phyloP scores from a whole-genome alignment of 2,888 invertebrate genomes.

The Oscheius sp. region DNA sequence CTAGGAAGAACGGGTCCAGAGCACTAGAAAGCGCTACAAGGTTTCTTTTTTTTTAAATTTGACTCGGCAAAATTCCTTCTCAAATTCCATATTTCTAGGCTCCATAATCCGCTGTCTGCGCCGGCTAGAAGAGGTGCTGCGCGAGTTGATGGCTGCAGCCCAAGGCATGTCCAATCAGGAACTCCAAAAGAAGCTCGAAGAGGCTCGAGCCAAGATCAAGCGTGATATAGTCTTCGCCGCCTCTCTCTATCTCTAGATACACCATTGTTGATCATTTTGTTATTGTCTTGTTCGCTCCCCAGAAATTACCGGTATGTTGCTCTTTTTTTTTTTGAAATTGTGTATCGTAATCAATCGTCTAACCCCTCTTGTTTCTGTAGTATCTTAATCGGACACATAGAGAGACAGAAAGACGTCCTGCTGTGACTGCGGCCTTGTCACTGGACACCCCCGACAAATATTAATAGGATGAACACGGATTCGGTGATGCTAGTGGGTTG shows the following conservation, averaged over 20 bases:
- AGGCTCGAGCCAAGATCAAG: slow-evolving; percentile 81
- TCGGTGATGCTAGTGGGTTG: slow-evolving; percentile 13
- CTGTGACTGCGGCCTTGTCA: slow-evolving; percentile 26
- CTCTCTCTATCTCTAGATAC: slow-evolving; percentile 85
- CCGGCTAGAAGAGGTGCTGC: slow-evolving; percentile 90
- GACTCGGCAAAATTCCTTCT: background rate
- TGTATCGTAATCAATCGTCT: background rate
- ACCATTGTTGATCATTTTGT: slow-evolving; percentile 5
- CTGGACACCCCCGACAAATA: slow-evolving; percentile 21
- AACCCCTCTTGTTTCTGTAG: background rate
- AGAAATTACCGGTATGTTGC: background rate
- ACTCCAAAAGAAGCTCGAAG: slow-evolving; percentile 75
- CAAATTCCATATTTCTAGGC: slow-evolving; percentile 75
- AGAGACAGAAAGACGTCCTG: background rate
- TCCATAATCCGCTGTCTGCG: slow-evolving; percentile 92
- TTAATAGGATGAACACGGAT: slow-evolving; percentile 36
- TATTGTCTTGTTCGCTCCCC: slow-evolving; percentile 1
- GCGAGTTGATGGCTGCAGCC: slow-evolving; percentile 83
- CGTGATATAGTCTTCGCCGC: slow-evolving; percentile 99
- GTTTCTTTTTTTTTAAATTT: slow-evolving; percentile 11
- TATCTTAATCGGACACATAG: too few species aligned
- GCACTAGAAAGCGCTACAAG: too few species aligned
- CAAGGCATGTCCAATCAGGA: slow-evolving; percentile 62
- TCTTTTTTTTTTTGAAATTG: background rate
- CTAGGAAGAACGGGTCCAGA: too few species aligned